Percentiles rank a stretch among this genome's conserved stretches.
Conservation (phyloP, 2,888 invertebrate genomes). For the Eupithecia insigniata region DNA sequence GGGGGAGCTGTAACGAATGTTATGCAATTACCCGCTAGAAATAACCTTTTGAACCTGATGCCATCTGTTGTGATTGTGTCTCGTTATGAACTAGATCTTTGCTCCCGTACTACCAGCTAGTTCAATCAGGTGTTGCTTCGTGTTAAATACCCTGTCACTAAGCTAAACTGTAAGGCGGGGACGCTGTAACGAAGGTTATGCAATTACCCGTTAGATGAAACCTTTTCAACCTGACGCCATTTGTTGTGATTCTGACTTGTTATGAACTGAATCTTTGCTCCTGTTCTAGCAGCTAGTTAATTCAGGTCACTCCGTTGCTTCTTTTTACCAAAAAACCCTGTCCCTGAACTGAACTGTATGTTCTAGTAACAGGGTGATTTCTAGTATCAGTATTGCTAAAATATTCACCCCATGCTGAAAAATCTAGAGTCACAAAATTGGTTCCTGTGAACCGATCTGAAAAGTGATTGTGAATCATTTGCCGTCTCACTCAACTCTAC, state of each 20-base stretch:
- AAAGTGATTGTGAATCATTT: conserved; percentile 1
- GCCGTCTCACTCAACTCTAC: conserved; percentile 8
- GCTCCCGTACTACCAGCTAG: not conserved
- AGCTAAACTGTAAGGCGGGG: conserved; percentile 43
- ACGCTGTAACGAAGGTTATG: conserved; percentile 31
- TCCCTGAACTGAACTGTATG: not conserved
- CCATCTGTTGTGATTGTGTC: conserved; percentile 8
- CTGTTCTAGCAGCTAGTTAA: not conserved
- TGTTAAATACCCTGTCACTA: not conserved
- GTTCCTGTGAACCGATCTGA: not conserved
- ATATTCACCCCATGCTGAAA: not conserved
- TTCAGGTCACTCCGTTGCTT: not conserved
- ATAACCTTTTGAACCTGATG: conserved; percentile 22
- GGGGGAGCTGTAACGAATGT: conserved; percentile 36
- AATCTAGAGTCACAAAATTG: not conserved
- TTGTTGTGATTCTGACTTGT: conserved; percentile 6
- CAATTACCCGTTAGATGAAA: conserved; percentile 40
- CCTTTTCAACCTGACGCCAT: conserved; percentile 18
- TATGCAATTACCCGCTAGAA: conserved; percentile 41
- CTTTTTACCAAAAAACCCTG: not conserved
- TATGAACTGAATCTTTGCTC: conserved; percentile 12
- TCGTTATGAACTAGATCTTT: conserved; percentile 12
- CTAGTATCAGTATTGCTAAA: not conserved
- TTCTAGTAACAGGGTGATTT: not conserved
- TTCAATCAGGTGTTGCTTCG: not conserved